Conservation (phyloP, 2,797 vertebrate species). For the Gephyroberyx darwinii region DNA sequence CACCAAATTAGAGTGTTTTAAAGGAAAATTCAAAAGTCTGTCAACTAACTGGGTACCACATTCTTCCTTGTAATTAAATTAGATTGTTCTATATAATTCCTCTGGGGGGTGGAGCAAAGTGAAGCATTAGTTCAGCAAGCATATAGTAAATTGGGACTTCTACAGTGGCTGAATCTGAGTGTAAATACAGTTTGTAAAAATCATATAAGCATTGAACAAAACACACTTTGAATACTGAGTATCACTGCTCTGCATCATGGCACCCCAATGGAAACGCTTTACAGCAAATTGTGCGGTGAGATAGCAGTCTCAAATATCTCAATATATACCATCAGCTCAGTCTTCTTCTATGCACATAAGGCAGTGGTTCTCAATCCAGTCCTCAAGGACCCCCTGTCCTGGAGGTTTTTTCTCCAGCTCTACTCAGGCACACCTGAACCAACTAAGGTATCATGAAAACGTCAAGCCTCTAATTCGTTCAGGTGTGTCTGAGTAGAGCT, state of each 20-base stretch:
- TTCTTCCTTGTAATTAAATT: not conserved
- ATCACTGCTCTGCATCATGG: conserved; percentile 18
- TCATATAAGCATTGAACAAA: conserved; percentile 8
- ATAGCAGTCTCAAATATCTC: conserved; percentile 11
- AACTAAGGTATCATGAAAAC: too few species aligned
- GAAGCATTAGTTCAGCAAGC: conserved; percentile 17
- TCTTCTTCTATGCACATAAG: conserved; percentile 46
- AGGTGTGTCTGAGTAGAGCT: too few species aligned
- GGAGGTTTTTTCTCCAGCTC: too few species aligned
- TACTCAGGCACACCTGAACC: too few species aligned
- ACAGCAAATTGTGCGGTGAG: conserved; percentile 38
- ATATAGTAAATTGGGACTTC: conserved; percentile 27
- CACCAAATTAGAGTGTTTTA: too few species aligned
- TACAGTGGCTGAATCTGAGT: conserved; percentile 43
- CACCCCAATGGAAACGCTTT: conserved; percentile 67
- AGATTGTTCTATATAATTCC: not conserved
- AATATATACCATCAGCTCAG: conserved; percentile 39
- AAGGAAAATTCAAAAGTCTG: not conserved
- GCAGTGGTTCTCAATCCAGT: too few species aligned
- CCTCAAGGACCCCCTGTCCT: too few species aligned
- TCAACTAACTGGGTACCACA: not conserved
- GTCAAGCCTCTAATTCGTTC: too few species aligned
- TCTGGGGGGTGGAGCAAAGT: not conserved
- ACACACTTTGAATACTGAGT: not conserved
- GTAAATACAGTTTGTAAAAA: not conserved